Conservation (phyloP, 2,113 vertebrate genomes). For the Acrocephalus kingi region DNA sequence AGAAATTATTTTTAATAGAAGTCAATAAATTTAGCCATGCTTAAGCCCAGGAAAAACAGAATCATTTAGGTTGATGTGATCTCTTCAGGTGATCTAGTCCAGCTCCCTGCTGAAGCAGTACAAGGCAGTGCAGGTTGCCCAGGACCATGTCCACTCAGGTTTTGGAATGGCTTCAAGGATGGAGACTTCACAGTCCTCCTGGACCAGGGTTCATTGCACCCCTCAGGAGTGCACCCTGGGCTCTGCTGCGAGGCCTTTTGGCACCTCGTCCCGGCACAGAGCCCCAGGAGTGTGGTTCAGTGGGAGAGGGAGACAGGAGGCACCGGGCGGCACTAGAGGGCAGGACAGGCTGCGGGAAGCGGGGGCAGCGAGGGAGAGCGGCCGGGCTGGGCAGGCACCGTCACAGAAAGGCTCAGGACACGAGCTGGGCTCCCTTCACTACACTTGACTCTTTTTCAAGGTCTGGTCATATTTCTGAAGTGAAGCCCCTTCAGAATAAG, state of each 20-base stretch:
- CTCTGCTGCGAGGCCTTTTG: background rate
- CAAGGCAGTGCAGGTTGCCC: background rate
- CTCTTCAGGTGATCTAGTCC: background rate
- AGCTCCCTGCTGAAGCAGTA: background rate
- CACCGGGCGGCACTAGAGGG: background rate
- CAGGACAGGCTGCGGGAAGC: background rate
- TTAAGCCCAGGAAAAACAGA: background rate
- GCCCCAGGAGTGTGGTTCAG: fast-evolving
- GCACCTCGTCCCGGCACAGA: background rate
- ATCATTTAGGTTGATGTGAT: background rate
- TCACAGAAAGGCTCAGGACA: fast-evolving
- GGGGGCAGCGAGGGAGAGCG: background rate
- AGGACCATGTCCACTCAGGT: background rate
- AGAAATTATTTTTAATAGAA: background rate
- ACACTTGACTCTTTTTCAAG: fast-evolving
- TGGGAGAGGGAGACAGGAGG: background rate
- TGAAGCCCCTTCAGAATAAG: background rate
- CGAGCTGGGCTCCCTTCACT: background rate
- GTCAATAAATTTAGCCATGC: background rate
- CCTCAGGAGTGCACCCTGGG: background rate
- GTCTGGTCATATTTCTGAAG: background rate
- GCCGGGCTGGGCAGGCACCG: background rate
- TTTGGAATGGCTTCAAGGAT: background rate
- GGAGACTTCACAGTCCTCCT: background rate
- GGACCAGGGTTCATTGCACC: background rate